These are phyloP conservation scores for Dryobota labecula DNA, from an alignment of 2,888 invertebrate species.

Conservation along the genomic window DNA sequence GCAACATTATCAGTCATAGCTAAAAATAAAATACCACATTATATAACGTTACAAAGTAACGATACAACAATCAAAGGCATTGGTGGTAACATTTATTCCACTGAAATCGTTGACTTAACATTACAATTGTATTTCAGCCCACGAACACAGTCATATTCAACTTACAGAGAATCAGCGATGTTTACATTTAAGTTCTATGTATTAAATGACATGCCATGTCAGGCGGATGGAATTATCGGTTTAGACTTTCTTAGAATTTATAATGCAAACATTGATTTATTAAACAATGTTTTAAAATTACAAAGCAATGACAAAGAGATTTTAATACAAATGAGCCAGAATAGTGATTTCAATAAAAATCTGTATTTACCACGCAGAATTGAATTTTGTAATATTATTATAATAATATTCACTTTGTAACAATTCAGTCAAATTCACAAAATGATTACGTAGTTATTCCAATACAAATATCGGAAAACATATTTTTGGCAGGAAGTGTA, in stretches of 20 bases:
- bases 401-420: background rate
- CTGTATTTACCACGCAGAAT: background rate
- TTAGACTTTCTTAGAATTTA: conserved; percentile 8
- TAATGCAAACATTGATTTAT: conserved; percentile 1
- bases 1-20: conserved; percentile 7
- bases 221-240: conserved; percentile 2
- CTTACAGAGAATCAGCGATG: background rate
- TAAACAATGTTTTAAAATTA: background rate
- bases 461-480: too few species aligned
- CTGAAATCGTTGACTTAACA: background rate
- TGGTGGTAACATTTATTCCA: conserved; percentile 1
- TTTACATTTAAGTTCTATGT: conserved; percentile 2
- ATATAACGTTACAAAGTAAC: conserved; percentile 7
- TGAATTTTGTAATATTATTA: too few species aligned
- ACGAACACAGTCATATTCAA: conserved; percentile 2
- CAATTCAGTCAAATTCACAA: too few species aligned
- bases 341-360: background rate
- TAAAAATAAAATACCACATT: background rate
- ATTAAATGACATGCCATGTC: conserved; percentile 7
- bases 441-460: too few species aligned
- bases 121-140: background rate
- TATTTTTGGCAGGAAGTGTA: too few species aligned
- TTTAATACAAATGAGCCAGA: background rate
- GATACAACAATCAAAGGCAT: conserved; percentile 12
- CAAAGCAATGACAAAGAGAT: background rate